Evolutionary conservation across 1,140 invertebrate genomes (phyloP).

Genomic region (Venustaconcha ellipsiformis): DNA sequence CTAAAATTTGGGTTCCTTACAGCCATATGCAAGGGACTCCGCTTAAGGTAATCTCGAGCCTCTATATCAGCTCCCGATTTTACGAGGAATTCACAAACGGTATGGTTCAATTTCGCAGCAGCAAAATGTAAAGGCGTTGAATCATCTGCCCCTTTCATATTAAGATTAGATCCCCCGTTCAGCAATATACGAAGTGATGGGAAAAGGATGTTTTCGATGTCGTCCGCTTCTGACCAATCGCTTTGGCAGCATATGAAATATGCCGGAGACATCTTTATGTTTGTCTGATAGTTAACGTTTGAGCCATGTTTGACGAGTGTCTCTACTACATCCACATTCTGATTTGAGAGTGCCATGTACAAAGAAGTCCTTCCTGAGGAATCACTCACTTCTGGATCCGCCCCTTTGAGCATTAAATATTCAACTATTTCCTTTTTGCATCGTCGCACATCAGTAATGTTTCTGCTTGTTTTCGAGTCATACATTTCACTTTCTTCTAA

Average conservation of each 20-base stretch:
- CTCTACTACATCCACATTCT: conserved; percentile 5
- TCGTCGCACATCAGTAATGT: not conserved
- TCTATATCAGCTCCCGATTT: conserved; percentile 4
- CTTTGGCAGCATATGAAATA: conserved; percentile 4
- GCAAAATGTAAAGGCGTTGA: conserved; percentile 12
- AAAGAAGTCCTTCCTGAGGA: not conserved
- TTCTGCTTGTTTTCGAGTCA: not conserved
- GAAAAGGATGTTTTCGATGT: not conserved
- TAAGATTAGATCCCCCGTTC: conserved; percentile 7
- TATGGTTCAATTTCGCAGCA: conserved; percentile 2
- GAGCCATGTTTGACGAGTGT: not conserved
- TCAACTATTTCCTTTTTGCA: conserved; percentile 1
- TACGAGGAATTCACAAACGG: conserved; percentile 1
- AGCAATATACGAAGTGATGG: conserved; percentile 3
- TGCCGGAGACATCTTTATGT: conserved; percentile 6
- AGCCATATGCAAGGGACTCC: conserved; percentile 8
- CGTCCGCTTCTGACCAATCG: conserved; percentile 1
- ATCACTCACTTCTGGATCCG: conserved; percentile 14
- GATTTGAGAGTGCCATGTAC: not conserved
- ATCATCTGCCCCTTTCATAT: conserved; percentile 3
- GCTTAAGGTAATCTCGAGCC: conserved; percentile 5
- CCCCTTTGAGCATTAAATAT: conserved; percentile 13
- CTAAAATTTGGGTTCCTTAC: conserved; percentile 5
- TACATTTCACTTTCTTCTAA: too few species aligned
- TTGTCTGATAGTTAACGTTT: not conserved